Evolutionary conservation across 2,797 vertebrate species (phyloP).

Genomic region (Falco berigora): DNA sequence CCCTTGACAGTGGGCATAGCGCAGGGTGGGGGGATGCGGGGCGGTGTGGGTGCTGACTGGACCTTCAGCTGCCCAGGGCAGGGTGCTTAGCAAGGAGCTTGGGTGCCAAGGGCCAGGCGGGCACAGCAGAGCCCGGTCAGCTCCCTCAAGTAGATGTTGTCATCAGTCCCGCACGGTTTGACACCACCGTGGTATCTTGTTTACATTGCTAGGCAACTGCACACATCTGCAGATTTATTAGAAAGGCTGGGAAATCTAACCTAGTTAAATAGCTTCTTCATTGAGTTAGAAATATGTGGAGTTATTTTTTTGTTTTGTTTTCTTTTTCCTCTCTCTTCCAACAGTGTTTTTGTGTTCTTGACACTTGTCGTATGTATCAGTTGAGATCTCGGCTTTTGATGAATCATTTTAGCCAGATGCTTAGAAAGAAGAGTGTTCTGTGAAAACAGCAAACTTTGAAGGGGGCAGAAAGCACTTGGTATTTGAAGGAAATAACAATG

Average conservation of each 20-base stretch:
- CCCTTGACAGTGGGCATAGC: accelerated
- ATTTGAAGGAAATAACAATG: not conserved
- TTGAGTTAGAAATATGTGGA: not conserved
- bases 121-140: not conserved
- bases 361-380: not conserved
- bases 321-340: not conserved
- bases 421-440: not conserved
- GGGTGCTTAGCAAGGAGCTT: too few relatives aligned
- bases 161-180: not conserved
- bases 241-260: not conserved
- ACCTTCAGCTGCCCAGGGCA: too few relatives aligned
- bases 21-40: not conserved
- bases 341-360: not conserved
- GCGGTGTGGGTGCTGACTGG: too few relatives aligned
- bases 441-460: not conserved
- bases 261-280: not conserved
- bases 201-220: slow-evolving; percentile 38
- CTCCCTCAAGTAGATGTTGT: not conserved
- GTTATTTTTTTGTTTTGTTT: not conserved
- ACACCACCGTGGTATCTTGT: not conserved
- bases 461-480: not conserved
- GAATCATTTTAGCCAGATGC: slow-evolving; percentile 8
- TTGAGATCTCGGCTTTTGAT: not conserved
- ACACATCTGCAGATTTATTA: not conserved
- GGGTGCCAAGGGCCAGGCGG: not conserved